Conservation (phyloP, 2,888 invertebrate genomes). For the Dynastes grantii region DNA sequence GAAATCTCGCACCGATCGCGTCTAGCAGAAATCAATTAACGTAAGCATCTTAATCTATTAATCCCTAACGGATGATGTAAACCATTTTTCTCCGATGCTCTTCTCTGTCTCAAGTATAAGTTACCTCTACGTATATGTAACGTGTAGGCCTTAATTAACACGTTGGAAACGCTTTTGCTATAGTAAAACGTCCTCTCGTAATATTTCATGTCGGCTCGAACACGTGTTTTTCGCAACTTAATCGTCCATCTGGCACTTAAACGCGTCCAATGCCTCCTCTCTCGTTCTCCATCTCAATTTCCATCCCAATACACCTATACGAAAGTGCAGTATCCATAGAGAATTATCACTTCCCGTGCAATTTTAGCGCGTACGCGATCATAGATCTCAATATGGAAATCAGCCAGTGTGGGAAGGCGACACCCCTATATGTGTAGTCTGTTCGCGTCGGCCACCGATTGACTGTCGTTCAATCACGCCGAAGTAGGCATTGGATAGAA, state of each 20-base stretch:
- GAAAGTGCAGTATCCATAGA: neutral
- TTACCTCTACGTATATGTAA: too few species aligned
- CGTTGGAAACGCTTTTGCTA: constrained; percentile 57
- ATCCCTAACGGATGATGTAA: constrained; percentile 33
- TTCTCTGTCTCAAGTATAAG: too few species aligned
- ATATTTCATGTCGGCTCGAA: constrained; percentile 64
- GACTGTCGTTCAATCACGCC: neutral
- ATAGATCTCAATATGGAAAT: constrained; percentile 46
- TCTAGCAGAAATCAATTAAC: constrained; percentile 16
- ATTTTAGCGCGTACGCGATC: constrained; percentile 23
- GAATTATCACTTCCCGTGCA: constrained; percentile 30
- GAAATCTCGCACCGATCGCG: neutral
- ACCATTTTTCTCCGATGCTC: constrained; percentile 44
- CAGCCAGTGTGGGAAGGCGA: constrained; percentile 35
- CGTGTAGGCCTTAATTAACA: constrained; percentile 65
- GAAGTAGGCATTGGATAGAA: constrained; percentile 14
- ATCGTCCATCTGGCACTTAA: constrained; percentile 57
- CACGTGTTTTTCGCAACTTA: constrained; percentile 65
- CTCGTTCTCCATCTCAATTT: neutral
- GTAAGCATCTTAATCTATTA: constrained; percentile 41
- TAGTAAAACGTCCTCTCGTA: constrained; percentile 61
- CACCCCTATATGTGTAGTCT: constrained; percentile 20
- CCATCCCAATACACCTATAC: neutral
- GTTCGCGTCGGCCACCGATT: neutral
- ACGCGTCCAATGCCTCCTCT: constrained; percentile 27